Base-by-base conservation (phyloP, 2,113 vertebrate genomes). In the Osmerus eperlanus region DNA sequence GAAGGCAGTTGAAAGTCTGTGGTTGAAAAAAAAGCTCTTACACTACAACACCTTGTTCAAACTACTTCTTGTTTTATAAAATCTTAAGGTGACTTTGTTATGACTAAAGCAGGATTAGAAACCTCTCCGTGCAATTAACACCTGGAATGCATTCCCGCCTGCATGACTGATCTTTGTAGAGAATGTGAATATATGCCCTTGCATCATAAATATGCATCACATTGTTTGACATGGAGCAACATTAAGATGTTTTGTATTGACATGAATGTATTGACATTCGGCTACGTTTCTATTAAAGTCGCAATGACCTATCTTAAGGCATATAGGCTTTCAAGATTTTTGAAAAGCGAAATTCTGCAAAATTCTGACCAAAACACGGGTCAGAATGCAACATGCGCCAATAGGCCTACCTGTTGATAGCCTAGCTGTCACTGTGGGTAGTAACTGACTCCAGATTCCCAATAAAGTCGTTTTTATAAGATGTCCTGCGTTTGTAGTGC, bases 401-500 rank as follows among this genome's bases (percentile, higher is more conserved):
- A 77, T 68, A 80, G 64, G 70, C 14, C 19, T 72, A 58, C 58
- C 21, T 19, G 36, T 8, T n/a, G 78, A 76, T 71, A 70, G 74
- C 21, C 16, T 36, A 63, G 53, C 18, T 69, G 41, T 75, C 74
- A 72, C 58, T 66, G 55, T 67, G 51, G 28, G 25, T 59, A 54
- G 32, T 6, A 9, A 19, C 61, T n/a, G 23, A 5, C 54, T 55
- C 32, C 19, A 52, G 52, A 47, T 58, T 66, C 62, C 58, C 61
- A 55, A 19, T 69, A 59, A 21, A 69, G 29, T 9, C 68, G 36
- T 32, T 76, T 82, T 83, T 68, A 78, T 76, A 65, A 67, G 63
- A 25, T 61, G 47, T 58, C 73, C 81, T 74, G 13, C 61, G 73
- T 78, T 65, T 74, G 41, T 51, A 16, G 41, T 16, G 36, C n/a